These are phyloP conservation scores for Drosophila punjabiensis DNA, from an alignment of 1,140 invertebrate genomes.

Conservation along the genomic window DNA sequence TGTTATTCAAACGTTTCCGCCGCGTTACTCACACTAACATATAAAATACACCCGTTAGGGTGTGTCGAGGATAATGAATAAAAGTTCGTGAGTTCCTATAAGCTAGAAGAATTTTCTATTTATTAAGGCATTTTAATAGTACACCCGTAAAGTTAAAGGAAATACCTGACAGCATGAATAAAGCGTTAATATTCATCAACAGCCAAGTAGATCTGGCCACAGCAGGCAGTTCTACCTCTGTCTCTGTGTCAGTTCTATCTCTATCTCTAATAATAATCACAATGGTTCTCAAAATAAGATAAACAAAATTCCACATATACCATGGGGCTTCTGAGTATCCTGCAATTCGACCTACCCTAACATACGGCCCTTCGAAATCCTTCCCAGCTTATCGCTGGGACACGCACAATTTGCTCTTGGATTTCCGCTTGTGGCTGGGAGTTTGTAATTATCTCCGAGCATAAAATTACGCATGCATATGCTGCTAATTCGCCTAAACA, in stretches of 20 bases:
- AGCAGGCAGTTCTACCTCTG: not conserved
- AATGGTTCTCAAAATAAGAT: not conserved
- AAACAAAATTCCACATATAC: not conserved
- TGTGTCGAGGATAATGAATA: not conserved
- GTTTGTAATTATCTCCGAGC: constrained; percentile 64
- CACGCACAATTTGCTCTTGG: constrained; percentile 68
- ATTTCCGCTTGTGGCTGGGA: constrained; percentile 38
- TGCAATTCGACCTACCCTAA: constrained; percentile 10
- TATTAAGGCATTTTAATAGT: not conserved
- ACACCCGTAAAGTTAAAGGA: too few species aligned
- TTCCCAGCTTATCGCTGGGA: constrained; percentile 45
- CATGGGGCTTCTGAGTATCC: not conserved
- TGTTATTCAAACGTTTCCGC: not conserved
- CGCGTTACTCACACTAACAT: not conserved
- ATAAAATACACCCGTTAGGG: not conserved
- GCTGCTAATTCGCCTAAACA: constrained; percentile 25
- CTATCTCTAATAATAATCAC: not conserved
- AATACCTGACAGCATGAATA: too few species aligned
- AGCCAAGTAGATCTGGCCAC: not conserved
- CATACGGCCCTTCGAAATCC: constrained; percentile 6
- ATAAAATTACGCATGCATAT: constrained; percentile 64
- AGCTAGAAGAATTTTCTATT: not conserved
- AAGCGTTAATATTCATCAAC: not conserved
- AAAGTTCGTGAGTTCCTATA: not conserved
- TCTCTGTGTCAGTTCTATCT: too few species aligned